Conservation (phyloP, 2,797 vertebrate genomes). For the Macropodus opercularis region DNA sequence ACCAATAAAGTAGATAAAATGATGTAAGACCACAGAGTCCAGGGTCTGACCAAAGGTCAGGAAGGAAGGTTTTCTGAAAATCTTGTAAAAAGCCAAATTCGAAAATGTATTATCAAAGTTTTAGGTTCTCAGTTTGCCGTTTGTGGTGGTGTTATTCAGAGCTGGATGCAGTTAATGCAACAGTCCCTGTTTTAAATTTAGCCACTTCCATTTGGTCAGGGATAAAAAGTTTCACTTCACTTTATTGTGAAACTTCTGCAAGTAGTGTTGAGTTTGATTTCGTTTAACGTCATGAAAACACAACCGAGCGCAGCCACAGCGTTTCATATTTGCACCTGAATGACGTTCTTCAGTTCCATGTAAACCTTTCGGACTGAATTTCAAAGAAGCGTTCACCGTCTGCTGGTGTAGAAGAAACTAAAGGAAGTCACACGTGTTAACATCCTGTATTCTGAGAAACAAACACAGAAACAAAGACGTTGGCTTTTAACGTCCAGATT, state of each 20-base stretch:
- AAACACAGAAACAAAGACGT: constrained; percentile 15
- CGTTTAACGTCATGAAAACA: neutral
- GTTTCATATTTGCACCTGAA: neutral
- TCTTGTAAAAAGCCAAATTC: too few species aligned
- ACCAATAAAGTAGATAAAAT: too few species aligned
- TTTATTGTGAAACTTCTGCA: neutral
- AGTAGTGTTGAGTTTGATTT: constrained; percentile 10
- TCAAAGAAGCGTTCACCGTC: neutral
- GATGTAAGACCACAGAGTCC: too few species aligned
- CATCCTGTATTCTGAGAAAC: neutral
- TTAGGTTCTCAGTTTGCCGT: too few species aligned
- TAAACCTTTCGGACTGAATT: neutral
- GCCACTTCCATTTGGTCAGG: neutral
- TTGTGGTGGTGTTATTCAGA: neutral
- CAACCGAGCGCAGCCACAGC: neutral
- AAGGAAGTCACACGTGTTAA: neutral
- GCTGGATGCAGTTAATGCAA: neutral
- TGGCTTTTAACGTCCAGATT: neutral
- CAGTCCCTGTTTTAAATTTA: constrained; percentile 3
- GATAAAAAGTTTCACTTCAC: neutral
- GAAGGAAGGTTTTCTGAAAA: too few species aligned
- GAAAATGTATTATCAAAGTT: too few species aligned
- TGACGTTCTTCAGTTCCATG: neutral
- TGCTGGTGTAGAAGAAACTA: neutral
- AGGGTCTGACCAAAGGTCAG: too few species aligned